Base-by-base conservation (phyloP, 2,888 invertebrate genomes). In the Melanargia galathea region DNA sequence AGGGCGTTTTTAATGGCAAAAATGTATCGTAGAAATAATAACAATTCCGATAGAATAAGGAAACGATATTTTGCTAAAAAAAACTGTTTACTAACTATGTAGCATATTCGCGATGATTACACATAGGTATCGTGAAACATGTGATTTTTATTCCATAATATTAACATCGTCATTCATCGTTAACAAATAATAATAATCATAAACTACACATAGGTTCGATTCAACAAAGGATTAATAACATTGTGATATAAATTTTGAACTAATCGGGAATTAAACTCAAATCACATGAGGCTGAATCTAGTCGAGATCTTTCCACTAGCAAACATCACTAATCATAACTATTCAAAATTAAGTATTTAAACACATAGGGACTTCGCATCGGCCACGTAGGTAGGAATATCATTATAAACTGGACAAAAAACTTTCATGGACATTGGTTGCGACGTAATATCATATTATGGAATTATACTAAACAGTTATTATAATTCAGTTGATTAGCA, bases 361-460 rank as follows among this genome's bases (percentile, higher is more conserved):
- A 43, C 18, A 43, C 43, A 38, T 11, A 43, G 16, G 16, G 16
- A 18, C 10, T 22, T 22, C 22, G 22, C 5, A 13, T 45, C 18
- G 18, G 20, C 22, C 51, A 7, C 26, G 51, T 22, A 35, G n/a
- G 20, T 38, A 35, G n/a, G 20, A 22, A 52, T 35, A 54, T 4
- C 51, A 51, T 54, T 22, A 54, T 35, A 7, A 40, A 30, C 43
- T 56, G 10, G 18, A 1, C 38, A 38, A 49, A 57, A 60, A 60
- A 60, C 60, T 51, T 30, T 64, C 64, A 60, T 52, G 52, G 60
- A 33, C 60, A 57, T n/a, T 57, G 60, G 64, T 51, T 33, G 18
- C 38, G 45, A 57, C 45, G 46, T 51, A 35, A 24, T 46, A 60
- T 51, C 52, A 46, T 11, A 40, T 49, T 8, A 56, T 57, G 26